Evolutionary conservation across 1,140 invertebrate genomes (phyloP).

Genomic region (Apocrypta bakeri): DNA sequence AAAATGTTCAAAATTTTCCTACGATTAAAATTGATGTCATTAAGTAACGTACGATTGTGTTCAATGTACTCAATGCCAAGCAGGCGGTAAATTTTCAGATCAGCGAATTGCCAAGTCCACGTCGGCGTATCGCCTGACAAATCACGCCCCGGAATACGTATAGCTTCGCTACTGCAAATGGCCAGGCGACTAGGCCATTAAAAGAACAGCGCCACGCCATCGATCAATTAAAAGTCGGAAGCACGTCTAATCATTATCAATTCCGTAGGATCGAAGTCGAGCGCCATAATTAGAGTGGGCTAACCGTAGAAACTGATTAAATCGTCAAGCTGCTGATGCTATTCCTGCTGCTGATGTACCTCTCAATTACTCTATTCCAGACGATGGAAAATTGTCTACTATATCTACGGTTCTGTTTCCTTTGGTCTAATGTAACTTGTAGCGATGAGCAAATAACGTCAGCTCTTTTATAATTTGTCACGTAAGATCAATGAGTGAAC

Average conservation of each 20-base stretch:
- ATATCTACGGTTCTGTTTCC: neutral
- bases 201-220: slow-evolving; percentile 15
- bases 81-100: neutral
- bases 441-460: neutral
- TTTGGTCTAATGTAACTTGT: neutral
- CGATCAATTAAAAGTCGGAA: slow-evolving; percentile 35
- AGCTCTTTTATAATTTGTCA: slow-evolving; percentile 22
- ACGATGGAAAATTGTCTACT: slow-evolving; percentile 19
- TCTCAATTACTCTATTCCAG: slow-evolving; percentile 33
- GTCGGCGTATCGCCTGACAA: neutral
- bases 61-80: too few relatives aligned
- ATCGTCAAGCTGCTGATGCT: slow-evolving; percentile 32
- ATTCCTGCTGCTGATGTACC: neutral
- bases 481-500: slow-evolving; percentile 31
- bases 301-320: slow-evolving; percentile 35
- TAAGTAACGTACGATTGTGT: too few relatives aligned
- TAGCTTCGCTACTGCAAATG: neutral
- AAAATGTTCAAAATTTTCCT: too few relatives aligned
- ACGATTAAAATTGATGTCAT: too few relatives aligned
- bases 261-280: slow-evolving; percentile 11
- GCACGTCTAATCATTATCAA: slow-evolving; percentile 29
- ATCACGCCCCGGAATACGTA: slow-evolving; percentile 7
- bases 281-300: slow-evolving; percentile 20
- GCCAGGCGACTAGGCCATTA: neutral
- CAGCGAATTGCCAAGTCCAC: neutral